Evolutionary conservation across 1,140 invertebrate species (phyloP).

Genomic region (Aleiodes sp.): DNA sequence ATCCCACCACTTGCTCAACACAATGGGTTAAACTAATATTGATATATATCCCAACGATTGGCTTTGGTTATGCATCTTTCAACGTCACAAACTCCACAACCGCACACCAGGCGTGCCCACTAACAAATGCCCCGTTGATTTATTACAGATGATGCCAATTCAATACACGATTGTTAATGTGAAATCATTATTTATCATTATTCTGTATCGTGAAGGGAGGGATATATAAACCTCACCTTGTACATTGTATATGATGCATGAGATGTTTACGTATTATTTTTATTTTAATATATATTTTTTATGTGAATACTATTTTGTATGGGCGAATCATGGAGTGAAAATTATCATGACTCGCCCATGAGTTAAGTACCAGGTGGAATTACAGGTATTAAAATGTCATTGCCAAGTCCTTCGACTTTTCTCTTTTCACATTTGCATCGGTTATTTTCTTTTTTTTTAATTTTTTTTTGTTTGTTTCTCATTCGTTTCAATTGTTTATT

Average conservation of each 20-base stretch:
- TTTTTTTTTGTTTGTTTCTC: not conserved
- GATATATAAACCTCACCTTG: too few species aligned
- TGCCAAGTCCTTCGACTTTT: not conserved
- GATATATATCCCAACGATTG: conserved; percentile 61
- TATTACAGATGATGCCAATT: conserved; percentile 39
- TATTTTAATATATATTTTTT: too few species aligned
- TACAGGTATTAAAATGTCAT: conserved; percentile 12
- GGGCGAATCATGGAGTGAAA: not conserved
- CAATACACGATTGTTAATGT: conserved; percentile 55
- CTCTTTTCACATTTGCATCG: not conserved
- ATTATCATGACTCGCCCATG: not conserved
- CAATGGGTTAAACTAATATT: conserved; percentile 61
- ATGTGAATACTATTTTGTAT: not conserved
- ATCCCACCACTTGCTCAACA: conserved; percentile 18
- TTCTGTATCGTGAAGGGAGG: conserved; percentile 3
- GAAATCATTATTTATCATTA: conserved; percentile 54
- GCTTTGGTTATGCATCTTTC: conserved; percentile 46
- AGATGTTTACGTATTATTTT: not conserved
- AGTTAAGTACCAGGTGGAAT: not conserved
- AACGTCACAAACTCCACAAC: conserved; percentile 41
- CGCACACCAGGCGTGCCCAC: conserved; percentile 47
- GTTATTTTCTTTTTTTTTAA: not conserved
- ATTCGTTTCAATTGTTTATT: not conserved
- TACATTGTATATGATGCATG: not conserved
- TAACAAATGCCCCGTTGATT: conserved; percentile 52